Base-by-base conservation (phyloP, 2,113 vertebrate genomes). In the Mormyrus lacerda region DNA sequence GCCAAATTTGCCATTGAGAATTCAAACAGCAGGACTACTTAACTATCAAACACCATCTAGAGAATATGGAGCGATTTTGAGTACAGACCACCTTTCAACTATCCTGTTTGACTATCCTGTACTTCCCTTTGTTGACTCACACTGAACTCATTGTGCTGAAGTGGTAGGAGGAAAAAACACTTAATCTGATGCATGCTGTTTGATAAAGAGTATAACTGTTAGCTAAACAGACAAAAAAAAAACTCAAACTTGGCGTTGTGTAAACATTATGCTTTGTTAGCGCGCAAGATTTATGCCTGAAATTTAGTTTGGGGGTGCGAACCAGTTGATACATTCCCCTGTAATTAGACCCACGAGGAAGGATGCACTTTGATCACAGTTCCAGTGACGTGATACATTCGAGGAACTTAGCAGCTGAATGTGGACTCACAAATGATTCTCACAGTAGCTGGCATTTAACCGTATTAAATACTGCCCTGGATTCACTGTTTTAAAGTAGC, bases 261-360 rank as follows among this genome's bases (percentile, higher is more conserved):
- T 79, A 79, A 79, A 79, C 73, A 79, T 69, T 69, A 69, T 42
- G 73, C 35, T 79, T 79, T 79, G 73, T 79, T 39, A 79, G 73
- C 73, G 35, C 17, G 4, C 15, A 79, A 42, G 73, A 79, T 79
- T 79, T 79, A 79, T 79, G 73, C 73, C 17, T 79, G 73, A 42
- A 79, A 79, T 79, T 87, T 55, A 87, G 48, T 87, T 53, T 87
- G 85, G 85, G 27, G 85, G 85, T 79, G 73, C 31, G 73, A 79
- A 79, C 73, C 73, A 79, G 73, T 79, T 79, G 73, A 79, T 79
- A 79, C 73, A 79, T 39, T 79, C 35, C 31, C 73, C n/a, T 79
- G 73, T 79, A 79, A 79, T 79, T 79, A 79, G 73, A 42, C 73
- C 73, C 61, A 69, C n/a, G n/a, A 69, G 61, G 11, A 27, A 69